Evolutionary conservation across 1,140 invertebrate species (phyloP), one percentile per base, ranked within the genome.

Genomic region (Euglossa dilemma): DNA sequence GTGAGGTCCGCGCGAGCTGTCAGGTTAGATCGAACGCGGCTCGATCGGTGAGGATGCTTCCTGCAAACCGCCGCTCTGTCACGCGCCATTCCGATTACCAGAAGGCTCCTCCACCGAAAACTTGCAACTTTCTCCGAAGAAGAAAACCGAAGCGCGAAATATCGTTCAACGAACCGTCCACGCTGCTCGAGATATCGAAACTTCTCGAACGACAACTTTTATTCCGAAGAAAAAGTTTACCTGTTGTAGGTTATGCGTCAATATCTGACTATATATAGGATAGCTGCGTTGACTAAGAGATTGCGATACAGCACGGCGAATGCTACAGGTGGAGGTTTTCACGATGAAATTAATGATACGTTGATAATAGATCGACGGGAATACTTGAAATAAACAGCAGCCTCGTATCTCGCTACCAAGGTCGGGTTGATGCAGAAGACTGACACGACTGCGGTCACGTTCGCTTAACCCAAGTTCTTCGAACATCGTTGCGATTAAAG

Each of bases 371-470:
- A 14, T 57, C 1, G 47, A 66, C 63, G 5, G 6, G 43, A 80
- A 23, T 45, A n/a, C 0, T 11, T 45, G 52, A 76, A 81, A 67
- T 43, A 63, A 56, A 2, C 8, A n/a, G 43, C n/a, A 8, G 20
- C 9, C 16, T 45, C 14, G 16, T 54, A 56, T 71, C 28, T 70
- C 25, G 50, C 12, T 25, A 16, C 7, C 81, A 80, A 84, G 76
- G 82, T 14, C n/a, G 5, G 12, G 20, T 56, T 6, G n/a, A 28
- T 5, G 16, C 20, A 76, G 20, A 75, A 16, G 52, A 20, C 47
- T 61, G 20, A 69, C 73, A 63, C 69, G 79, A 77, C 70, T 59
- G 47, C 23, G 9, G 63, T 83, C 79, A 70, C 73, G 85, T 87
- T 14, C 20, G 20, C 9, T n/a, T 0, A 57, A 57, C 2, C 1